Percentiles rank a stretch among this genome's conserved stretches.
Evolutionary conservation across 2,797 vertebrate genomes (phyloP).

Genomic region (Ptychobarbus kaznakovi): DNA sequence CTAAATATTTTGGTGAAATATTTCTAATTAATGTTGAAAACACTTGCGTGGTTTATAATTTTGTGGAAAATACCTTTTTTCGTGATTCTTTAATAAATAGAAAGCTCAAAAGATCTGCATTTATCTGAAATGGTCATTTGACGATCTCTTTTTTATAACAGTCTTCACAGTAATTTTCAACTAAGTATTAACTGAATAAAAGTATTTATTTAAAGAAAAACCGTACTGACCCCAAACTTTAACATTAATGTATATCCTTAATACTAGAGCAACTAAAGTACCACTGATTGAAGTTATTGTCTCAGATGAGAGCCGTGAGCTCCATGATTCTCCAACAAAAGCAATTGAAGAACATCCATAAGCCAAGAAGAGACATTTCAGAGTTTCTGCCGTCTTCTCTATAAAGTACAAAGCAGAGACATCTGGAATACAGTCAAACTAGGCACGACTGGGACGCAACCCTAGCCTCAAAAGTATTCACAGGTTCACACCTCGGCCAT

Average conservation of each 20-base stretch:
- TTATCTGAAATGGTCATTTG: not conserved
- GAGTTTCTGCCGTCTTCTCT: not conserved
- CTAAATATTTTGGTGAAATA: not conserved
- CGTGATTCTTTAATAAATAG: not conserved
- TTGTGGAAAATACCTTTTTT: not conserved
- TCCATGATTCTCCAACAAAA: not conserved
- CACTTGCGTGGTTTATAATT: not conserved
- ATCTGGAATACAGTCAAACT: conserved; percentile 24
- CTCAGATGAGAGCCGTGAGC: not conserved
- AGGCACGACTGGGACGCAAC: not conserved
- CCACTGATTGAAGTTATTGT: not conserved
- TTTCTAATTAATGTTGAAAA: not conserved
- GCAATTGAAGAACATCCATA: not conserved
- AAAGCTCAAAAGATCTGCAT: not conserved
- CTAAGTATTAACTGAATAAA: not conserved
- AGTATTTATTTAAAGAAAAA: not conserved
- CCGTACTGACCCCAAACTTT: not conserved
- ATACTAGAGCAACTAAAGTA: not conserved
- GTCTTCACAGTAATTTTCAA: not conserved
- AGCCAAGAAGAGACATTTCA: not conserved
- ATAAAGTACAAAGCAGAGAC: conserved; percentile 3
- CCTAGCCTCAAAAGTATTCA: not conserved
- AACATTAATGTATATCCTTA: not conserved
- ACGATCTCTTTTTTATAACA: not conserved
- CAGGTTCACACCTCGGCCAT: conserved; percentile 34